A percentile compares a stretch with the other conserved stretches of the same genome.
Conservation (phyloP, 2,888 invertebrate genomes). For the Dicranocentrus wangi region DNA sequence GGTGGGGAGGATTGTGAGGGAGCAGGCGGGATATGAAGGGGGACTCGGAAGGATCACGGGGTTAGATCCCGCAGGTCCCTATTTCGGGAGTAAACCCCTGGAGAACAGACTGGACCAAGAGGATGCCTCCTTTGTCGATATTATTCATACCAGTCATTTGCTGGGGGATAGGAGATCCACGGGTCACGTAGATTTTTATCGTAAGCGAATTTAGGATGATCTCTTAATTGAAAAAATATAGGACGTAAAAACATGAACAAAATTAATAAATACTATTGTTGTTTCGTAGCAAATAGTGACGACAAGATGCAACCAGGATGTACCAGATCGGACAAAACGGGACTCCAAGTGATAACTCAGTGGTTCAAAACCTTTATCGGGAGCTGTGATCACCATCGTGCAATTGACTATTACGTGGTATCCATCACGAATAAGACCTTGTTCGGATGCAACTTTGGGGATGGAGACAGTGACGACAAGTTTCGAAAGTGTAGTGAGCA, state of each 20-base stretch:
- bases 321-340: background rate
- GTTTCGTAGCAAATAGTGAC: background rate
- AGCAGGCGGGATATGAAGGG: background rate
- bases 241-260: background rate
- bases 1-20: constrained; percentile 74
- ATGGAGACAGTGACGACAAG: background rate
- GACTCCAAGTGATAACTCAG: background rate
- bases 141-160: constrained; percentile 3
- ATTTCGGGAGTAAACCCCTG: background rate
- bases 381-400: constrained; percentile 1
- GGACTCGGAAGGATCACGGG: background rate
- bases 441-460: background rate
- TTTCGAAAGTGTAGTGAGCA: background rate
- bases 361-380: background rate
- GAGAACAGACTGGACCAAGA: background rate
- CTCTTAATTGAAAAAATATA: no score
- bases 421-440: background rate
- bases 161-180: constrained; percentile 10
- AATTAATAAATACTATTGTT: background rate
- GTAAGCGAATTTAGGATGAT: background rate
- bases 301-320: background rate
- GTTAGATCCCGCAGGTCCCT: background rate
- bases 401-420: background rate
- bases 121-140: background rate
- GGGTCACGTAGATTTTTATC: constrained; percentile 14